Evolutionary conservation across 2,888 invertebrate genomes (phyloP), one percentile per base, ranked within the genome.

Genomic region (Erebia ligea): DNA sequence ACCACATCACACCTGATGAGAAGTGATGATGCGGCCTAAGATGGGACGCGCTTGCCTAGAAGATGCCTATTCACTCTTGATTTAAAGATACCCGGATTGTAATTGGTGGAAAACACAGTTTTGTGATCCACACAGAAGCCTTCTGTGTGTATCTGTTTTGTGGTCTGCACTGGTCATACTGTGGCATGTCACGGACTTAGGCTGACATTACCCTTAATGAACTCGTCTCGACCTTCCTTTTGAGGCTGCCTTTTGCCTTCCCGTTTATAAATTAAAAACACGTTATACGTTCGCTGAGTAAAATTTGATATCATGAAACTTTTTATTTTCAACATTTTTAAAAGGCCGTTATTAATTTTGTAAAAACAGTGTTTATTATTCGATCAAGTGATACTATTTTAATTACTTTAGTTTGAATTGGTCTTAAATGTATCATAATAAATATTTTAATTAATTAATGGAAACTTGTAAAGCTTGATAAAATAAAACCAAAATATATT

Each of bases 131-230:
- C n/a, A n/a, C n/a, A n/a, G n/a, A n/a, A 34, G 6, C 6, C 34
- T 34, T 34, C 34, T 34, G 34, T 34, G 6, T 6, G 5, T 6
- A 34, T 34, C 34, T 34, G 34, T 34, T 0, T 34, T 34, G 34
- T 34, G 6, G 34, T n/a, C n/a, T n/a, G n/a, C n/a, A n/a, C n/a
- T n/a, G 34, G 6, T 10, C 9, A 42, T 42, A 42, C 11, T 34
- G 45, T 48, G 25, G 59, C 61, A 25, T 56, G 69, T 70, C 69
- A 70, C 13, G 45, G 54, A 10, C 52, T 21, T 52, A 64, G 59
- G 54, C 42, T 50, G 69, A 70, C 70, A 69, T 73, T 66, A 68
- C 65, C 56, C 62, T 6, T 75, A 75, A 75, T 71, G 73, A 73
- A 71, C 61, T 68, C 45, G 61, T 66, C 62, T 50, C 48, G 62